A percentile compares a stretch with the other conserved stretches of the same genome.
phyloP scores from a whole-genome alignment of 2,113 vertebrate genomes.

The Pseudolaguvia tuberculata region DNA sequence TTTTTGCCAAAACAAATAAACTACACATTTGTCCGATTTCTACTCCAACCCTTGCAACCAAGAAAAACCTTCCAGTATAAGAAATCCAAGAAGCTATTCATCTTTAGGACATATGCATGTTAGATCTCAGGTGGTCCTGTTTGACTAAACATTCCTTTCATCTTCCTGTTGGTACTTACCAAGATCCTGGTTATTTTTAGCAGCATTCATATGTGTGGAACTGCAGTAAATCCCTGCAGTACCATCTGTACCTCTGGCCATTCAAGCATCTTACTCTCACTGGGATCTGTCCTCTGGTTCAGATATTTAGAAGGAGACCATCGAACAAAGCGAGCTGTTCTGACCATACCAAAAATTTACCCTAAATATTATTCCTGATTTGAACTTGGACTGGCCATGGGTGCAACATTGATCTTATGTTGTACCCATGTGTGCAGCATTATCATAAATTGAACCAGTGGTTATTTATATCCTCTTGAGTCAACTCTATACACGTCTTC shows the following conservation, averaged over 20 bases:
- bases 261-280: neutral
- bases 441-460: neutral
- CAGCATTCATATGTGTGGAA: conserved; percentile 13
- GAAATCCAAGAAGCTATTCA: neutral
- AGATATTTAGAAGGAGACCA: neutral
- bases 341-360: neutral
- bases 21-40: too few species aligned
- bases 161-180: neutral
- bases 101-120: neutral
- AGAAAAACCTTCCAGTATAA: neutral
- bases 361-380: neutral
- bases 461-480: neutral
- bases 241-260: conserved; percentile 13
- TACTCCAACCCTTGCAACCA: too few species aligned
- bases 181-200: conserved; percentile 6
- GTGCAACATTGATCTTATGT: too few species aligned
- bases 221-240: neutral
- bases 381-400: neutral
- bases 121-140: conserved; percentile 4
- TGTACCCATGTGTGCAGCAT: neutral
- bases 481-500: neutral
- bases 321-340: neutral
- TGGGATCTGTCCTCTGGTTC: neutral
- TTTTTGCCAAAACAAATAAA: too few species aligned
- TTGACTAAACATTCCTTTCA: neutral